Evolutionary conservation across 2,797 vertebrate genomes (phyloP).

Genomic region (Dendrocincla fuliginosa): DNA sequence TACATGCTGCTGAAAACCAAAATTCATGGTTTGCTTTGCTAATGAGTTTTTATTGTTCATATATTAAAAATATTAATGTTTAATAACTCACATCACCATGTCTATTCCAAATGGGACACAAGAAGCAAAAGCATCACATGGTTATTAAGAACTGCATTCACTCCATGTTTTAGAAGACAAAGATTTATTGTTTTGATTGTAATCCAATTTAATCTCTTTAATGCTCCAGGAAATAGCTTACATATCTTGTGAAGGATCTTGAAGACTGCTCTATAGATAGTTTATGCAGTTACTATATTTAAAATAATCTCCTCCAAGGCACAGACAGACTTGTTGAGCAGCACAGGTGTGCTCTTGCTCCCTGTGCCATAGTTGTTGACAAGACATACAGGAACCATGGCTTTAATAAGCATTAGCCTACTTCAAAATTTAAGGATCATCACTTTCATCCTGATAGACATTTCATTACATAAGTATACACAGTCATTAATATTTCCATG

Average conservation of each 20-base stretch:
- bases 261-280: neutral
- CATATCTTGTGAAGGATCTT: neutral
- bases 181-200: conserved; percentile 2
- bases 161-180: neutral
- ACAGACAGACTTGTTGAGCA: neutral
- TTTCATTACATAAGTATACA: neutral
- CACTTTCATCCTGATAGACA: neutral
- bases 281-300: neutral
- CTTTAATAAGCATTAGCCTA: neutral
- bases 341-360: neutral
- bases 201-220: conserved; percentile 30
- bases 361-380: neutral
- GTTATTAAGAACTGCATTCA: neutral
- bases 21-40: neutral
- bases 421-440: neutral
- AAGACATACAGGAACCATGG: neutral
- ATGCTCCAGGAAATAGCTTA: conserved; percentile 25
- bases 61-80: neutral
- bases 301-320: neutral
- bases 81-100: neutral
- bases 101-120: neutral
- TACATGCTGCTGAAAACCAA: neutral
- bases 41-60: neutral
- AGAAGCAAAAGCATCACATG: neutral
- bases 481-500: neutral